Evolutionary conservation across 2,113 vertebrate species (phyloP), one percentile per base, ranked within the genome.

Genomic region (Varanus komodoensis): DNA sequence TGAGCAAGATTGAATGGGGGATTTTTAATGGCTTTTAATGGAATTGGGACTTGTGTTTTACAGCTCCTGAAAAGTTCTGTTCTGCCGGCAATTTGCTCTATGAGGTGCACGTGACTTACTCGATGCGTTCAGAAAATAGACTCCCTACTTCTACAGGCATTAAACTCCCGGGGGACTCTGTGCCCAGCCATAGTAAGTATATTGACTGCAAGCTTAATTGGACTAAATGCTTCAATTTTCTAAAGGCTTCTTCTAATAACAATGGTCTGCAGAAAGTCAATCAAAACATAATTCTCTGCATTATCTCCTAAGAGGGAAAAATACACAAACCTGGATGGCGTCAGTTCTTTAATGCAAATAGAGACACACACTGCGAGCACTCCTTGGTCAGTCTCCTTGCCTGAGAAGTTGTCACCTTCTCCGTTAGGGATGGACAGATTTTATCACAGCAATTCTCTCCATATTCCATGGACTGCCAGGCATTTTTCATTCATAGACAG

Each of bases 221-320:
- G 96, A 95, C 95, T 96, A 93, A 95, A 95, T 86, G 93, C 92
- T 94, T 94, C 80, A 87, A 92, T 95, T 96, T 95, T 95, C 94
- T 89, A 94, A 96, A 96, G 95, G 93, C 95, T 95, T 95, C 93
- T 90, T 96, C 79, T 94, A 93, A 94, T 94, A 95, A 94, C 93
- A 91, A 90, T 94, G 94, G 93, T 93, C 94, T 95, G 75, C 91
- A 74, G 48, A 83, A 95, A 95, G 95, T 96, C 95, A 96, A 96
- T 96, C 94, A 95, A 95, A 96, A 94, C 92, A 93, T 95, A 95
- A 95, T 96, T 96, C 93, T 95, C 54, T 69, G 89, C 91, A 79
- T 91, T 95, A 92, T 86, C 96, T 95, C 94, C 74, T 86, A 92
- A 87, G 94, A 75, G 11, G 48, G 14, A 4, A 25, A 94, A 94